phyloP scores from a whole-genome alignment of 2,113 vertebrate genomes.

The Phyllostomus hastatus region DNA sequence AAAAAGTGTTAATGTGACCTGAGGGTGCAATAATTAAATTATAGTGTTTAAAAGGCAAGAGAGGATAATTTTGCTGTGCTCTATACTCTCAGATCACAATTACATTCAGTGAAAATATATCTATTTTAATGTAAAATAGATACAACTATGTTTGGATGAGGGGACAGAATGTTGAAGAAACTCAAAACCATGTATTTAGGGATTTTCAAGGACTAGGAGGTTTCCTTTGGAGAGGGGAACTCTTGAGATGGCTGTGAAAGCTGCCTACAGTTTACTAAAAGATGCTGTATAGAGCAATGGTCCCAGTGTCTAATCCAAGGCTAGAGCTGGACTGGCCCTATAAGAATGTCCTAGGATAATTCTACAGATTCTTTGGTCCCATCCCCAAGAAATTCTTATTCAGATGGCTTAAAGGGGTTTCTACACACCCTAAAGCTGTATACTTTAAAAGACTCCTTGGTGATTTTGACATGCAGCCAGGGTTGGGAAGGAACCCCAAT shows the following conservation, averaged over 20 bases:
- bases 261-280: neutral
- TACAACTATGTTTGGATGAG: neutral
- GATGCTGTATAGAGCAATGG: neutral
- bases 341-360: neutral
- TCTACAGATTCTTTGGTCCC: neutral
- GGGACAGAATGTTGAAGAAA: neutral
- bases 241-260: neutral
- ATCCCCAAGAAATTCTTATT: neutral
- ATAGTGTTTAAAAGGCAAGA: neutral
- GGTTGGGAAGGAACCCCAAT: neutral
- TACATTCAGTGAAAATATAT: neutral
- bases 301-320: neutral
- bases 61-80: neutral
- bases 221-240: neutral
- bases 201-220: neutral
- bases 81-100: neutral
- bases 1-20: neutral
- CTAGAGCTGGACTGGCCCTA: neutral
- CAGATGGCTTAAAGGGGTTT: neutral
- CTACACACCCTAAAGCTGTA: neutral
- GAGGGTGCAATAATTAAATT: neutral
- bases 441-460: neutral
- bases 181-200: neutral
- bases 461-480: neutral
- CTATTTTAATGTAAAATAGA: conserved; percentile 22